Conservation (phyloP, 2,797 vertebrate genomes). For the Varecia variegata region DNA sequence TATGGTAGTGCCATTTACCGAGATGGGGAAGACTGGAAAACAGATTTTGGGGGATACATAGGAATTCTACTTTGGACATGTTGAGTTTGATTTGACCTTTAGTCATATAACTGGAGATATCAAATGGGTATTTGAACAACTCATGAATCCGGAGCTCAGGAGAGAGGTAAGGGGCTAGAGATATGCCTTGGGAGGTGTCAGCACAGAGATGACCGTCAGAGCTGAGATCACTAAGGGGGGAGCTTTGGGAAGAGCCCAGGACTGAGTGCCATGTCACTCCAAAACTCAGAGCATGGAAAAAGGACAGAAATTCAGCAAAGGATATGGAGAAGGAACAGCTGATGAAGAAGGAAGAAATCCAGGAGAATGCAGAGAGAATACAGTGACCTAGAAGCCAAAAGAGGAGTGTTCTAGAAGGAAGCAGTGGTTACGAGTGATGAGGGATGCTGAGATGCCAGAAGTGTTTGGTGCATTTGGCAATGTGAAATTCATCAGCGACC, state of each 20-base stretch:
- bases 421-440: not conserved
- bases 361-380: not conserved
- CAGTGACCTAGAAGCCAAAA: not conserved
- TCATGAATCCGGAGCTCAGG: not conserved
- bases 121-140: not conserved
- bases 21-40: not conserved
- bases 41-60: not conserved
- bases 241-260: not conserved
- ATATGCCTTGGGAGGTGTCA: not conserved
- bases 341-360: not conserved
- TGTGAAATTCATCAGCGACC: not conserved
- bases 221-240: not conserved
- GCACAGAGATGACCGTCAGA: not conserved
- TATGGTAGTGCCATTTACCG: not conserved
- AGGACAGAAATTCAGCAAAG: not conserved
- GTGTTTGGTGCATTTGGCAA: not conserved
- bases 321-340: not conserved
- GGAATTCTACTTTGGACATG: not conserved
- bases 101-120: not conserved
- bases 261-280: fast-evolving
- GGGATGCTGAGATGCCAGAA: not conserved
- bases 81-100: not conserved
- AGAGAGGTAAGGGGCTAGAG: not conserved
- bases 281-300: not conserved
- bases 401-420: not conserved